Base-by-base conservation (phyloP, 1,140 invertebrate species). In the Lineus longissimus region DNA sequence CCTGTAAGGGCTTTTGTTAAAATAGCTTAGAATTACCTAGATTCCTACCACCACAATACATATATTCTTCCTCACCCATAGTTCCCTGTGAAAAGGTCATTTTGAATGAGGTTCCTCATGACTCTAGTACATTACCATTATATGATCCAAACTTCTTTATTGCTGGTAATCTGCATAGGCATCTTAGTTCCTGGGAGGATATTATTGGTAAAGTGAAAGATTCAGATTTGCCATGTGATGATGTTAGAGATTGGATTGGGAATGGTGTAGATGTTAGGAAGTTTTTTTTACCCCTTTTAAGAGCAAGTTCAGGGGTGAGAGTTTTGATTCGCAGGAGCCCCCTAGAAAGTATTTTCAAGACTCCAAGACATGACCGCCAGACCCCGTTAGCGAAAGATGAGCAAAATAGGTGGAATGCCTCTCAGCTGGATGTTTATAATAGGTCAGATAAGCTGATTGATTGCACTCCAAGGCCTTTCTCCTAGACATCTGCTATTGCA, bases 301-400 rank as follows among this genome's bases (percentile, higher is more conserved):
- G 27, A 55, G 55, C n/a, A 59, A 65, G 33, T 68, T 68, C 61
- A 67, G 51, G 36, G 65, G 65, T 4, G 59, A 60, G 40, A n/a
- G 17, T 36, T 67, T 27, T 64, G 63, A 68, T 55, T 51, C 40
- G n/a, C 55, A 54, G 25, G 23, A 55, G 0, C 62, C 63, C 40
- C 66, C 66, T 6, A 62, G 45, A 55, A 58, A 60, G 27, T 65
- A 58, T 47, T 68, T 64, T 41, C 23, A 11, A 33, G 64, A 68
- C 47, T 36, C 66, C 36, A 15, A 1, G 30, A 58, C n/a, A n/a
- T n/a, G n/a, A n/a, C n/a, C n/a, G n/a, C n/a, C n/a, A n/a, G n/a
- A n/a, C n/a, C n/a, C n/a, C n/a, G n/a, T n/a, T n/a, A n/a, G n/a
- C n/a, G n/a, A n/a, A n/a, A n/a, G n/a, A n/a, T n/a, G n/a, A n/a